Evolutionary conservation across 1,140 invertebrate genomes (phyloP).

Genomic region (Heterodera carotae): DNA sequence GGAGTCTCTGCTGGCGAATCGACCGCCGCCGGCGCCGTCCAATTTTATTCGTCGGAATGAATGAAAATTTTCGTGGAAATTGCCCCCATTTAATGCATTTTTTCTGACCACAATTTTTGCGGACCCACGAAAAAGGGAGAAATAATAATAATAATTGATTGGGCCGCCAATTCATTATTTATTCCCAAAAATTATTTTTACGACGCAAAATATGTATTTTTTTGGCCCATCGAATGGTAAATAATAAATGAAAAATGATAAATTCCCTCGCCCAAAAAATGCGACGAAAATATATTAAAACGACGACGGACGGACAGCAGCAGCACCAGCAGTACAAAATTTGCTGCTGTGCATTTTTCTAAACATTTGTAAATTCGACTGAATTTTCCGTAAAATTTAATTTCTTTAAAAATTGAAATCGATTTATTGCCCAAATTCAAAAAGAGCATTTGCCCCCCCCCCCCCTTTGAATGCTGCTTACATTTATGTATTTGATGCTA

Average conservation of each 20-base stretch:
- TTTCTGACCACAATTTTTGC: not conserved
- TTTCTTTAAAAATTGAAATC: no score
- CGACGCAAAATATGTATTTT: not conserved
- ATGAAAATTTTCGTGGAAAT: slow-evolving; percentile 2
- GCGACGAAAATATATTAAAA: no score
- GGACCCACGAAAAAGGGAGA: not conserved
- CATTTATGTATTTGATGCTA: no score
- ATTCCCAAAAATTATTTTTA: not conserved
- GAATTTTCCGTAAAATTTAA: not conserved
- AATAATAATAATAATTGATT: not conserved
- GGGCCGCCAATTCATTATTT: not conserved
- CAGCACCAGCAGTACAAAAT: no score
- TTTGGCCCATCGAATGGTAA: not conserved
- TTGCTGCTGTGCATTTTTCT: not conserved
- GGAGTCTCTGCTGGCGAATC: no score
- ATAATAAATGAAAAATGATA: not conserved
- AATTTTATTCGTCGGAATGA: not conserved
- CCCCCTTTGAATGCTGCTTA: not conserved
- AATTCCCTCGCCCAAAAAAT: not conserved
- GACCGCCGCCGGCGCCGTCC: no score
- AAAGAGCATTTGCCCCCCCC: no score
- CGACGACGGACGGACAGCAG: no score
- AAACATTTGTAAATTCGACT: not conserved
- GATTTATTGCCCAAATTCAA: not conserved
- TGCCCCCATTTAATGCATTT: not conserved